Conservation (phyloP, 2,888 invertebrate species). For the Volucella bombylans region DNA sequence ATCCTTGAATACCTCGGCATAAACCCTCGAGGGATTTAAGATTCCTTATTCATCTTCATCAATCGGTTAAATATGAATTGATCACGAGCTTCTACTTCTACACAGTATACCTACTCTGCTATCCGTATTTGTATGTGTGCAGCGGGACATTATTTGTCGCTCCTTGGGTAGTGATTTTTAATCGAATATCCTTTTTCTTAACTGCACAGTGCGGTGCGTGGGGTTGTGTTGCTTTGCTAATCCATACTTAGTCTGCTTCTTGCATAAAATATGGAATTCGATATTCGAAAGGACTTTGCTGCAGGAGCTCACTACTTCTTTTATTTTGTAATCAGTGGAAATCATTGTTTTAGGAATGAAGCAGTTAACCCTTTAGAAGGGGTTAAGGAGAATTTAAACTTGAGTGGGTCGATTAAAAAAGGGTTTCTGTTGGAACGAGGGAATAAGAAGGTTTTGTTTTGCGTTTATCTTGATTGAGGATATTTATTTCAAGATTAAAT, state of each 20-base stretch:
- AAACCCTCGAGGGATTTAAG: slow-evolving; percentile 60
- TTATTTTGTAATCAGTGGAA: slow-evolving; percentile 24
- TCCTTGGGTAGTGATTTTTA: slow-evolving; percentile 59
- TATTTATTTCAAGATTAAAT: too few relatives aligned
- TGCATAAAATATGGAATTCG: slow-evolving; percentile 22
- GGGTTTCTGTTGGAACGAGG: neutral
- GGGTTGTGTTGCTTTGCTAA: slow-evolving; percentile 55
- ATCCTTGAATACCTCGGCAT: slow-evolving; percentile 68
- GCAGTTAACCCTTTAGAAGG: slow-evolving; percentile 35
- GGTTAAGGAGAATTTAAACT: slow-evolving; percentile 31
- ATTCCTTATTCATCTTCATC: slow-evolving; percentile 66
- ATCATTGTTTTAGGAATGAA: slow-evolving; percentile 18
- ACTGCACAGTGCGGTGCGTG: neutral
- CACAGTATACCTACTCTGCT: too few relatives aligned
- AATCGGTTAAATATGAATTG: slow-evolving; percentile 72
- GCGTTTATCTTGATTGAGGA: too few relatives aligned
- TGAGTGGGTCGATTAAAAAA: neutral
- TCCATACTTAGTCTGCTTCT: slow-evolving; percentile 73
- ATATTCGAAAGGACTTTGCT: slow-evolving; percentile 45
- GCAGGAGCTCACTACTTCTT: slow-evolving; percentile 11
- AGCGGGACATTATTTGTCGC: slow-evolving; percentile 20
- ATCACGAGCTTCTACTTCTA: slow-evolving; percentile 44
- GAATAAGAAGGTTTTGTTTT: too few relatives aligned
- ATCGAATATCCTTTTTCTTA: slow-evolving; percentile 57
- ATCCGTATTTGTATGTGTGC: slow-evolving; percentile 1